Evolutionary conservation across 2,113 vertebrate genomes (phyloP).

Genomic region (Glareola pratincola): DNA sequence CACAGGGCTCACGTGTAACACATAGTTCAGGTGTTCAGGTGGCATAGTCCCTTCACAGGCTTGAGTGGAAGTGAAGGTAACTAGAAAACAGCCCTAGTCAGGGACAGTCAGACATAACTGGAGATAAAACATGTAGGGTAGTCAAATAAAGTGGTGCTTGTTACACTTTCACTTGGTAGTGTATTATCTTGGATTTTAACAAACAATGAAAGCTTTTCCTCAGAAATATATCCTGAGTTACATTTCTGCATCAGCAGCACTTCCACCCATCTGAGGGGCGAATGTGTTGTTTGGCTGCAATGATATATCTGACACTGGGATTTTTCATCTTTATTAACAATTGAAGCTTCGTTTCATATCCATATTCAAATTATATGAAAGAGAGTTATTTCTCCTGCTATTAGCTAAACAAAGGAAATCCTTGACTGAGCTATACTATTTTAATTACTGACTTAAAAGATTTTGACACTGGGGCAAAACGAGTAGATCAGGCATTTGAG

Average conservation of each 20-base stretch:
- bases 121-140: neutral
- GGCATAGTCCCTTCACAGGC: neutral
- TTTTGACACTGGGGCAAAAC: neutral
- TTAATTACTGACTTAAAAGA: neutral
- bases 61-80: neutral
- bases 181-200: neutral
- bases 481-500: too few species aligned
- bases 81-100: fast-evolving
- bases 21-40: neutral
- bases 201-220: neutral
- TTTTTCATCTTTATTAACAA: neutral
- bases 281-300: neutral
- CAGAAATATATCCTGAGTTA: neutral
- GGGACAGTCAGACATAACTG: neutral
- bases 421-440: neutral
- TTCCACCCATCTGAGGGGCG: neutral
- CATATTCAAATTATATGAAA: neutral
- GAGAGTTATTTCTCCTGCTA: neutral
- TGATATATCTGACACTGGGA: neutral
- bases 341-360: neutral
- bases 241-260: neutral
- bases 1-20: fast-evolving
- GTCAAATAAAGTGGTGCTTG: neutral
- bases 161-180: neutral
- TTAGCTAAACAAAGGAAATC: neutral